phyloP scores from a whole-genome alignment of 1,140 invertebrate genomes.

The Drosophila pectinifera region DNA sequence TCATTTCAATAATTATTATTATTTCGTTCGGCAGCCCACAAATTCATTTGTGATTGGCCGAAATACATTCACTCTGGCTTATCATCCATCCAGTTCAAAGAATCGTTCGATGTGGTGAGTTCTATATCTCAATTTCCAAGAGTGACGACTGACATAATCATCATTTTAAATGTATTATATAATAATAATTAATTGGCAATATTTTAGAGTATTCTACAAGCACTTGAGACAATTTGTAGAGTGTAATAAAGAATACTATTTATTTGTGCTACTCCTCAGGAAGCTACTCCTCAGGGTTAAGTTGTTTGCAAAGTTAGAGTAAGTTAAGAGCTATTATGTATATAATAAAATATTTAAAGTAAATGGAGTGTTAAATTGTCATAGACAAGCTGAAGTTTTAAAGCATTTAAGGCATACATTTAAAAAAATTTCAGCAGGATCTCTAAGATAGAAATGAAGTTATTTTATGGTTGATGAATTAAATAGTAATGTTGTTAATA shows the following conservation, averaged over 20 bases:
- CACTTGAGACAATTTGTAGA: neutral
- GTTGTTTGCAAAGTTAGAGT: neutral
- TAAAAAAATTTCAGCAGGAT: neutral
- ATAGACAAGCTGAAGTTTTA: neutral
- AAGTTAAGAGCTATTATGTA: neutral
- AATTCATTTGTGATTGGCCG: constrained; percentile 50
- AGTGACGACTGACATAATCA: constrained; percentile 33
- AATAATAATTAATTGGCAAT: constrained; percentile 18
- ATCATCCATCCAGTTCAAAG: constrained; percentile 16
- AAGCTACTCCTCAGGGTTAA: neutral
- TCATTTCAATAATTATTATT: constrained; percentile 70
- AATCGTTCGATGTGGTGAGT: constrained; percentile 25
- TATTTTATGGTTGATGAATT: too few relatives aligned
- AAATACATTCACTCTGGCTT: constrained; percentile 25
- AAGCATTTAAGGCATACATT: neutral
- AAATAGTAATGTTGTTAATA: too few relatives aligned
- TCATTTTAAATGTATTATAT: constrained; percentile 22
- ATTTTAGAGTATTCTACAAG: constrained; percentile 1
- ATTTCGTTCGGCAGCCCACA: constrained; percentile 50
- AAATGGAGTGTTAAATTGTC: neutral
- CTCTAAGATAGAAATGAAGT: too few relatives aligned
- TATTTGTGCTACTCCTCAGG: neutral
- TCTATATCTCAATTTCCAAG: constrained; percentile 28
- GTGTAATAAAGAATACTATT: neutral
- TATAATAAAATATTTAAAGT: neutral